These are phyloP conservation scores for Agrypnus murinus DNA, from an alignment of 2,888 invertebrate species.

Conservation along the genomic window DNA sequence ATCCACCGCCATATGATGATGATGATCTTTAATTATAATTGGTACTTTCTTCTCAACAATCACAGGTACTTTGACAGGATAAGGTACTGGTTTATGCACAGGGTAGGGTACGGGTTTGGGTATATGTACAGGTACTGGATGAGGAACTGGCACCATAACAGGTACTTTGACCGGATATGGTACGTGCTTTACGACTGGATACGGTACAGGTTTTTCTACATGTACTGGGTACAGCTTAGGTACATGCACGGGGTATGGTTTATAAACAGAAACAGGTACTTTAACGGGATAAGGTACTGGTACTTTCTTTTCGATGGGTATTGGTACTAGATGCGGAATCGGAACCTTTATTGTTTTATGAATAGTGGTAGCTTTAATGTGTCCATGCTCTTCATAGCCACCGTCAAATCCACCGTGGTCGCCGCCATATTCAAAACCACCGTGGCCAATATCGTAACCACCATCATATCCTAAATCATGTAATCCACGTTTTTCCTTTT, in stretches of 20 bases:
- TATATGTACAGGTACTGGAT: conserved; percentile 65
- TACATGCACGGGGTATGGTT: conserved; percentile 72
- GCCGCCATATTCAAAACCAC: conserved; percentile 50
- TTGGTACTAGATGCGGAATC: conserved; percentile 77
- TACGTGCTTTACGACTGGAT: conserved; percentile 73
- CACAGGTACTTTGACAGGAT: conserved; percentile 72
- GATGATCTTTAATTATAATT: conserved; percentile 58
- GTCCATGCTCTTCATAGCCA: conserved; percentile 53
- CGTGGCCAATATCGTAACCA: conserved; percentile 54
- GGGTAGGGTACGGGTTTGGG: conserved; percentile 67
- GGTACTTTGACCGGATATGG: conserved; percentile 68
- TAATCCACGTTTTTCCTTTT: conserved; percentile 66
- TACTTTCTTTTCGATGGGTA: conserved; percentile 78
- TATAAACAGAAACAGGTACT: conserved; percentile 58
- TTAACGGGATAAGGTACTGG: conserved; percentile 71
- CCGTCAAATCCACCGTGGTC: conserved; percentile 33
- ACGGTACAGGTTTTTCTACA: conserved; percentile 72
- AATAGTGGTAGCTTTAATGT: conserved; percentile 50
- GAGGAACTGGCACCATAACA: conserved; percentile 64
- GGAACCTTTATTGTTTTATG: conserved; percentile 77
- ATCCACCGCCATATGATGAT: conserved; percentile 27
- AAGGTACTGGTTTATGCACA: conserved; percentile 68
- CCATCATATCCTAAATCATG: conserved; percentile 60
- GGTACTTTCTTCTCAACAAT: conserved; percentile 66
- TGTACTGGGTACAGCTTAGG: conserved; percentile 71